Conservation (phyloP, 2,888 invertebrate species). For the Serrognathus titanus region DNA sequence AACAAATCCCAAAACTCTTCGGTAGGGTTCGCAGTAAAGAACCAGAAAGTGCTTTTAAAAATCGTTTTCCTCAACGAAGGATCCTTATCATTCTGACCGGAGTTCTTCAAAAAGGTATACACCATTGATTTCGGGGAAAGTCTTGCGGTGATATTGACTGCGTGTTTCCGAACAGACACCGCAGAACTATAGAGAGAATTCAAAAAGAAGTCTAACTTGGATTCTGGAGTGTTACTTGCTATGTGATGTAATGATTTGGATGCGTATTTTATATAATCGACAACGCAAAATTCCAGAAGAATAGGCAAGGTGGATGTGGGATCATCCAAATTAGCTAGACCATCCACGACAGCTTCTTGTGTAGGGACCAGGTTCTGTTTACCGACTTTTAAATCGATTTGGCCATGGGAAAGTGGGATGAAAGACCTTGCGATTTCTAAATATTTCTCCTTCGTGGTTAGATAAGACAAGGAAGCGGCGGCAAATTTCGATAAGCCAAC, state of each 20-base stretch:
- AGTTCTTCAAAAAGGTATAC: not conserved
- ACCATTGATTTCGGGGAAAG: not conserved
- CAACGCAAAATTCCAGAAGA: constrained; percentile 13
- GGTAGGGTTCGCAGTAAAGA: constrained; percentile 6
- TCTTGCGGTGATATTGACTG: constrained; percentile 6
- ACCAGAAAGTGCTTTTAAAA: not conserved
- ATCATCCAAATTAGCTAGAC: constrained; percentile 7
- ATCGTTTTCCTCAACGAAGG: not conserved
- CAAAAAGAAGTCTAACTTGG: not conserved
- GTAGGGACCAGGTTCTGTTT: not conserved
- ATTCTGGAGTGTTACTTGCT: constrained; percentile 8
- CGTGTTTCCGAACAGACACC: constrained; percentile 17
- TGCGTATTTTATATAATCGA: constrained; percentile 12
- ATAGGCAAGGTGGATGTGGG: not conserved
- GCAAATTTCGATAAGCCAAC: not conserved
- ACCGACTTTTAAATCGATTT: not conserved
- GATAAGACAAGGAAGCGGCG: not conserved
- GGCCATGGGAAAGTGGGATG: not conserved
- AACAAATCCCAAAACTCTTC: constrained; percentile 9
- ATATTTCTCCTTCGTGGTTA: not conserved
- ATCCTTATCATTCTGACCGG: not conserved
- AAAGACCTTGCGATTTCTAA: not conserved
- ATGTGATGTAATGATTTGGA: constrained; percentile 6
- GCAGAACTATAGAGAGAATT: constrained; percentile 3
- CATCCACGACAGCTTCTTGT: not conserved